Percentiles rank a stretch among this genome's conserved stretches.
These are phyloP conservation scores for Gallinago media DNA, from an alignment of 2,113 vertebrate species.

Conservation along the genomic window DNA sequence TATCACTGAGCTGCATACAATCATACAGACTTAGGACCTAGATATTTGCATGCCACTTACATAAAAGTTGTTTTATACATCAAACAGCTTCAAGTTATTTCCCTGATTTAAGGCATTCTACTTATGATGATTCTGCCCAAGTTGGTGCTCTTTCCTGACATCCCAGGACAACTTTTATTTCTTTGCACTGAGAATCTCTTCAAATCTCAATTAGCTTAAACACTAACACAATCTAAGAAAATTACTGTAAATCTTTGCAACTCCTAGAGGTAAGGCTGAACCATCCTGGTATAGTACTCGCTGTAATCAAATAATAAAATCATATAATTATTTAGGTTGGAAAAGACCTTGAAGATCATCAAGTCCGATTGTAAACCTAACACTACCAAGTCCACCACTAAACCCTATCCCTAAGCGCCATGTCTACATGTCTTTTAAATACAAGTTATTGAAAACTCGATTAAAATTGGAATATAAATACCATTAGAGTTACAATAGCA, in stretches of 20 bases:
- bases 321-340: not conserved
- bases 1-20: not conserved
- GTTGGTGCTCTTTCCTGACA: not conserved
- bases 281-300: not conserved
- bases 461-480: not conserved
- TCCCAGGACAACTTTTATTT: not conserved
- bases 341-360: not conserved
- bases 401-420: not conserved
- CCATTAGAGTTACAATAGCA: not conserved
- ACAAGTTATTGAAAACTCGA: not conserved
- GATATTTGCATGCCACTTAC: not conserved
- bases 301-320: not conserved
- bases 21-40: not conserved
- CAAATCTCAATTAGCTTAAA: not conserved
- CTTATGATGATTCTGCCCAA: not conserved
- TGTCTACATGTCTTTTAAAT: fast-evolving
- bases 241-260: not conserved
- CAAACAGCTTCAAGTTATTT: not conserved
- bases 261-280: not conserved
- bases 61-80: not conserved
- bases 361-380: not conserved
- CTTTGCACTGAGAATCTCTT: not conserved
- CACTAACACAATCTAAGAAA: not conserved
- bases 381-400: not conserved
- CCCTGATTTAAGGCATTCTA: not conserved